Base-by-base conservation (phyloP, 1,140 invertebrate species). In the Brachionus koreanus region DNA sequence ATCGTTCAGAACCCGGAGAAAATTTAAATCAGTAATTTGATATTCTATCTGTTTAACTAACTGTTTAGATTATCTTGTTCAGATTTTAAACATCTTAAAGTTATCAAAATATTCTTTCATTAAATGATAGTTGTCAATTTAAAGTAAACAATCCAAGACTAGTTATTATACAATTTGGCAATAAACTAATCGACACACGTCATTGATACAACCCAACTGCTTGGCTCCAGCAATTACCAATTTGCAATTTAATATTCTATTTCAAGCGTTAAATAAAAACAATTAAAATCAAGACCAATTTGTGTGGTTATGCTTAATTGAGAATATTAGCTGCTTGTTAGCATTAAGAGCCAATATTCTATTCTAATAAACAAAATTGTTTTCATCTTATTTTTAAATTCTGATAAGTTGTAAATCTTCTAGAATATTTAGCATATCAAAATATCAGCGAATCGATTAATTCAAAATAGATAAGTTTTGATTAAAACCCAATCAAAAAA, bases 181-280 rank as follows among this genome's bases (percentile, higher is more conserved):
- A 39, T 69, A 46, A 74, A 43, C 13, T 74, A 13, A 74, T 74
- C 69, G 69, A 74, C 69, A 74, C 69, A 74, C 69, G 69, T 74
- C 69, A 74, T 74, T 74, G 69, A 74, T 74, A 74, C 25, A 46
- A 46, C 43, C 69, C 69, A 74, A 74, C 16, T 74, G 69, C 19
- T 46, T 49, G 37, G 16, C 37, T 42, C 63, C 25, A 65, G 63
- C 25, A 65, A 65, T 65, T 65, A 65, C 63, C 63, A 65, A 33
- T 69, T 63, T 37, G 65, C 65, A 69, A 69, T 39, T 16, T 39
- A 39, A 69, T 69, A 69, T 74, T 74, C 19, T 74, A 46, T 49
- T n/a, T 74, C 39, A 74, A 49, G 69, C 69, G 69, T 74, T 74
- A 49, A 74, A 74, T 46, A 25, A n/a, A 43, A 25, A 23, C 25